phyloP scores from a whole-genome alignment of 2,797 vertebrate species.

The Amblyopsis hoosieri region DNA sequence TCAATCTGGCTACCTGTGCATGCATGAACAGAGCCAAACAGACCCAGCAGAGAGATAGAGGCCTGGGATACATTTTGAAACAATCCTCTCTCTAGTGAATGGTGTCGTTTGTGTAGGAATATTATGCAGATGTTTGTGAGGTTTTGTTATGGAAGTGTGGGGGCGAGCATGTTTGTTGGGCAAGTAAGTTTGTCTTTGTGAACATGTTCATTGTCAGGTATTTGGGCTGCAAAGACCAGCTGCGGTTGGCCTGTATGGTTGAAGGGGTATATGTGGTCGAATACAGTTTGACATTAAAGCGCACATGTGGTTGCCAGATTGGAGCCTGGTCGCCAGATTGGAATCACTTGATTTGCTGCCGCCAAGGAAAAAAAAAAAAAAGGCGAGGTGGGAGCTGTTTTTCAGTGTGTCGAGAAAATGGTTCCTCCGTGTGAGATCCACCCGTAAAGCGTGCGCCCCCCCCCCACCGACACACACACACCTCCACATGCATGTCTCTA shows the following conservation, averaged over 20 bases:
- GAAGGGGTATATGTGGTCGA: slow-evolving; percentile 39
- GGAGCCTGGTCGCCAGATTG: slow-evolving; percentile 60
- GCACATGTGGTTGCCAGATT: slow-evolving; percentile 73
- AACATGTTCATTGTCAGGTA: slow-evolving; percentile 38
- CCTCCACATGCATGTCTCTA: slow-evolving; percentile 53
- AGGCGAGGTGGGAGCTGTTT: slow-evolving; percentile 50
- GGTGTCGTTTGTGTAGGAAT: not conserved
- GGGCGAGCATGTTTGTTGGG: slow-evolving; percentile 15
- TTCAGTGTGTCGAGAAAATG: slow-evolving; percentile 52
- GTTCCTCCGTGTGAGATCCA: slow-evolving; percentile 37
- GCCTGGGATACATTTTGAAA: slow-evolving; percentile 16
- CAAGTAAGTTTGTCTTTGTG: slow-evolving; percentile 47
- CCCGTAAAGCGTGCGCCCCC: slow-evolving; percentile 20
- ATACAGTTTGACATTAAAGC: slow-evolving; percentile 51
- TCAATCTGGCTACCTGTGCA: slow-evolving; percentile 30
- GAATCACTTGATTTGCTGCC: slow-evolving; percentile 46
- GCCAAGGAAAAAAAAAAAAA: slow-evolving; percentile 38
- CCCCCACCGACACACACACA: slow-evolving; percentile 15
- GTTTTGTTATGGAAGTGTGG: slow-evolving; percentile 15
- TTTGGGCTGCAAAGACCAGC: slow-evolving; percentile 41
- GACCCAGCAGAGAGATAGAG: slow-evolving; percentile 9
- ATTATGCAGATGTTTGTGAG: slow-evolving; percentile 18
- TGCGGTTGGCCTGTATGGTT: slow-evolving; percentile 39
- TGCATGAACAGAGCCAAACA: slow-evolving; percentile 5
- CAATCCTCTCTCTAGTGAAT: slow-evolving; percentile 6